Percentiles rank a stretch among this genome's conserved stretches.
Evolutionary conservation across 2,888 invertebrate species (phyloP).

Genomic region (Odontothrips loti): DNA sequence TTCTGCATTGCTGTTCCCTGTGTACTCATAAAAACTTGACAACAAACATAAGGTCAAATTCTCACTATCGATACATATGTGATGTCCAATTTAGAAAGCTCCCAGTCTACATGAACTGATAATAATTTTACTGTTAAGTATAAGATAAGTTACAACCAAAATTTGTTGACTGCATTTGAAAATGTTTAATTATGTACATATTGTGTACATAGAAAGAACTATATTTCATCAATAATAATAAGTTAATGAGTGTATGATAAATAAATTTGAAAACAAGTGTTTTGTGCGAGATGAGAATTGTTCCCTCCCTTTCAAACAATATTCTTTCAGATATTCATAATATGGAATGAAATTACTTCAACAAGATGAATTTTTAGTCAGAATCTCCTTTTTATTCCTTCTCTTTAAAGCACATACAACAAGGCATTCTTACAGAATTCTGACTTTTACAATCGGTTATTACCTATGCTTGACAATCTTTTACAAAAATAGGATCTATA

Average conservation of each 20-base stretch:
- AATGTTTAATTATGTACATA: not conserved
- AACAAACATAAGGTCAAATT: too few relatives aligned
- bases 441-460: not conserved
- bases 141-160: not conserved
- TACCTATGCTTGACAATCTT: not conserved
- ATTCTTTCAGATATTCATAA: too few relatives aligned
- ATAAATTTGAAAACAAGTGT: not conserved
- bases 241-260: not conserved
- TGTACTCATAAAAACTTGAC: too few relatives aligned
- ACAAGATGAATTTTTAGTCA: not conserved
- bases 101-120: not conserved
- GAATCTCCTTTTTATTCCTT: not conserved
- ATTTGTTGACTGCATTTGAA: not conserved
- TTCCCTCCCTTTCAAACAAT: too few relatives aligned
- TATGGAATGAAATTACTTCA: too few relatives aligned
- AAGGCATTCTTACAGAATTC: not conserved
- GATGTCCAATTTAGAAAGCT: not conserved
- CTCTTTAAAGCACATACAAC: not conserved
- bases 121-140: not conserved
- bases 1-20: too few relatives aligned
- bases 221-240: not conserved
- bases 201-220: not conserved
- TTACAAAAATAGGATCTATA: not conserved
- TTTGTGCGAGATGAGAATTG: too few relatives aligned
- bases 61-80: too few relatives aligned